These are phyloP conservation scores for Venustoraphidia nigricollis DNA, from an alignment of 2,888 invertebrate genomes.

Conservation along the genomic window DNA sequence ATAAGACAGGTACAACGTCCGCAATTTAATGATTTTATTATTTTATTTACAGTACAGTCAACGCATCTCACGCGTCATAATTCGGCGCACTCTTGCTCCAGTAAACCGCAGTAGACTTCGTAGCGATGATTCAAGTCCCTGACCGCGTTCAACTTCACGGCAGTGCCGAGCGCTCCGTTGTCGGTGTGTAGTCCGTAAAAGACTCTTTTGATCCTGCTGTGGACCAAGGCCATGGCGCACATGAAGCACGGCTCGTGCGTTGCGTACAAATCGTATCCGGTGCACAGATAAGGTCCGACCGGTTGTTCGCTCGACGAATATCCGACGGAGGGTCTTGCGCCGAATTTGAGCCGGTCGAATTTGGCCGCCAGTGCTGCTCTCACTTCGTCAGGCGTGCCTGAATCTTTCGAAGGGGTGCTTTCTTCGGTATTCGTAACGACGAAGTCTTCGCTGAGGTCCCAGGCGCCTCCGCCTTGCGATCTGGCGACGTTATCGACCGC, in stretches of 20 bases:
- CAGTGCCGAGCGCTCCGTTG: conserved; percentile 57
- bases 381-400: conserved; percentile 30
- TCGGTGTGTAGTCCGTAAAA: conserved; percentile 49
- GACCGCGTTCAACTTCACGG: conserved; percentile 60
- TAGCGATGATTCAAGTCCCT: conserved; percentile 80
- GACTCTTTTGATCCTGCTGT: conserved; percentile 70
- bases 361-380: conserved; percentile 24
- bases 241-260: conserved; percentile 82
- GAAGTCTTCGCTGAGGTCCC: conserved; percentile 22
- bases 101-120: conserved; percentile 61
- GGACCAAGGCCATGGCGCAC: conserved; percentile 91
- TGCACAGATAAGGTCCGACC: conserved; percentile 66
- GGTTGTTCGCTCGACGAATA: conserved; percentile 7
- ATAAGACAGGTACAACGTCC: too few species aligned
- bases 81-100: conserved; percentile 26
- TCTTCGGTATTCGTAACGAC: conserved; percentile 10
- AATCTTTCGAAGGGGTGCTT: conserved; percentile 9
- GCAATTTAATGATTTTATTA: too few species aligned
- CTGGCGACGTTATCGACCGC: conserved; percentile 73
- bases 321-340: conserved; percentile 27
- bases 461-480: conserved; percentile 67
- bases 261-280: conserved; percentile 72
- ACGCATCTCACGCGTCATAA: conserved; percentile 3
- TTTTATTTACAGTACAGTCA: too few species aligned
- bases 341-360: conserved; percentile 28